Conservation (phyloP, 2,797 vertebrate species). For the Knipowitschia caucasica region DNA sequence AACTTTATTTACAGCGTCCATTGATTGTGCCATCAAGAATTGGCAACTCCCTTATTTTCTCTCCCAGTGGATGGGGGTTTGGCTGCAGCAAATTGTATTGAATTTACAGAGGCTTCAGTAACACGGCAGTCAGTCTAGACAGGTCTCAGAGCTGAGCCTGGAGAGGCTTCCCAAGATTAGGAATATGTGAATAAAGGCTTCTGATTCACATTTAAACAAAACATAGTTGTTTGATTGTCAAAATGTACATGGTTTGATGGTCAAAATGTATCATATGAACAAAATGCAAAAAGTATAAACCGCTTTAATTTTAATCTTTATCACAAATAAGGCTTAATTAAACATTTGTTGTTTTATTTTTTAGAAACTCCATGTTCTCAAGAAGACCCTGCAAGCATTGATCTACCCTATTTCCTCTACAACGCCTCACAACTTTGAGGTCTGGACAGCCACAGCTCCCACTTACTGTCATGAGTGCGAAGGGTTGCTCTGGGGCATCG, state of each 20-base stretch:
- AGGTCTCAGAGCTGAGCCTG: constrained; percentile 35
- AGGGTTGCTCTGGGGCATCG: constrained; percentile 96
- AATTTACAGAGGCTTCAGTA: constrained; percentile 53
- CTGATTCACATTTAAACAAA: constrained; percentile 49
- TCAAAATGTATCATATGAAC: too few species aligned
- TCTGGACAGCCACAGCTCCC: constrained; percentile 96
- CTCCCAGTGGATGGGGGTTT: constrained; percentile 36
- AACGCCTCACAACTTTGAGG: constrained; percentile 95
- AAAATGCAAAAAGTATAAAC: too few species aligned
- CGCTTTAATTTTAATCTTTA: too few species aligned
- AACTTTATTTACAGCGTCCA: constrained; percentile 68
- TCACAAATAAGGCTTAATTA: too few species aligned
- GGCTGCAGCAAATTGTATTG: constrained; percentile 55
- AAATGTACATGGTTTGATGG: too few species aligned
- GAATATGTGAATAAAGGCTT: constrained; percentile 41
- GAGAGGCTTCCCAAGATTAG: constrained; percentile 40
- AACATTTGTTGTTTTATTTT: constrained; percentile 12
- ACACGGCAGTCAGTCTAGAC: constrained; percentile 49
- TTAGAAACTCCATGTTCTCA: constrained; percentile 95
- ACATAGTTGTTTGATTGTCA: too few species aligned
- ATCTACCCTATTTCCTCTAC: constrained; percentile 98
- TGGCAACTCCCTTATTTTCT: constrained; percentile 51
- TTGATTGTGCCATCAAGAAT: constrained; percentile 65
- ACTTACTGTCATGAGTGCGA: constrained; percentile 98
- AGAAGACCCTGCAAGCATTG: constrained; percentile 94